Conservation (phyloP, 2,888 invertebrate genomes). For the Pseudococcus longispinus region DNA sequence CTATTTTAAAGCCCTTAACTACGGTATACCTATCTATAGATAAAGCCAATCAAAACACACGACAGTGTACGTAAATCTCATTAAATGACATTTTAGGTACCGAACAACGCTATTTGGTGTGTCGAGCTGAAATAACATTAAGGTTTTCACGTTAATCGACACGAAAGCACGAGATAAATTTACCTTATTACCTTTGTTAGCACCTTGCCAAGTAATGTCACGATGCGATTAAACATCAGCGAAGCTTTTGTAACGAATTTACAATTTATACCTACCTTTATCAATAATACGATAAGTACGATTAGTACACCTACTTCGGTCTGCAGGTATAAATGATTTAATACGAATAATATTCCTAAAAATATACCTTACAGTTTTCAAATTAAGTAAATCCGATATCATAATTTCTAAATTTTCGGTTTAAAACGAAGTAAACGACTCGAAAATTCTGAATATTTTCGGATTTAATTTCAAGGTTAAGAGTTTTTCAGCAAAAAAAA, state of each 20-base stretch:
- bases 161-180: conserved; percentile 19
- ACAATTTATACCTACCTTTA: background rate
- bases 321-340: background rate
- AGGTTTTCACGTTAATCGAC: conserved; percentile 23
- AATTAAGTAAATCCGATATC: no score
- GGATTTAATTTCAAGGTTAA: no score
- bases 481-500: no score
- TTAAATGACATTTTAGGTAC: conserved; percentile 1
- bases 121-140: conserved; percentile 11
- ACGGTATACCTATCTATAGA: background rate
- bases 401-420: no score
- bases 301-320: background rate
- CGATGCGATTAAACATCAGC: background rate
- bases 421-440: no score
- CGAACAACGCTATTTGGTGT: background rate
- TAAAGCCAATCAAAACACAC: conserved; percentile 23
- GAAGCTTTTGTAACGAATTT: background rate
- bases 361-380: no score
- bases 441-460: no score
- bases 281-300: background rate
- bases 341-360: no score
- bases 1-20: background rate
- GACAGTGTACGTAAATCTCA: background rate
- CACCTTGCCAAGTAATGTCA: conserved; percentile 1
- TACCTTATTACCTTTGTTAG: conserved; percentile 31